Percentiles rank a stretch among this genome's conserved stretches.
phyloP scores from a whole-genome alignment of 2,888 invertebrate species.

The Nemapogon koenigi region DNA sequence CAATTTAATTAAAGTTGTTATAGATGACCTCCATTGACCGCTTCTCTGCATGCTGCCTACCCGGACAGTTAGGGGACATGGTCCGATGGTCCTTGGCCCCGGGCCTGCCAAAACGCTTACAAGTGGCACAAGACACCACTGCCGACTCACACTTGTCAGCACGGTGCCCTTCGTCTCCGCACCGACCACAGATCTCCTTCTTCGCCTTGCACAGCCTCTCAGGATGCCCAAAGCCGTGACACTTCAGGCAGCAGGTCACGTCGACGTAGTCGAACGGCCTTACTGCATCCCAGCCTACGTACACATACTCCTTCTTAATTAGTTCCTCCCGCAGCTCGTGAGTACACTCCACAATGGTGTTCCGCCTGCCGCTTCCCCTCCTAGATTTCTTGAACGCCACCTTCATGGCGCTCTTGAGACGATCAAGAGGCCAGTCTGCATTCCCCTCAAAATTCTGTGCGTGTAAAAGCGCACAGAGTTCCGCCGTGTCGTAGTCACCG shows the following conservation, averaged over 20 bases:
- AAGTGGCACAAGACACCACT: constrained; percentile 17
- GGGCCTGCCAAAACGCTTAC: constrained; percentile 15
- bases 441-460: not conserved
- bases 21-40: no score
- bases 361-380: not conserved
- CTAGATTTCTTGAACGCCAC: constrained; percentile 1
- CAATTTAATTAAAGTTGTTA: no score
- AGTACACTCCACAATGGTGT: constrained; percentile 14
- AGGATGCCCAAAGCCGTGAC: constrained; percentile 25
- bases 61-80: no score
- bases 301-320: no score
- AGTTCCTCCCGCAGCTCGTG: constrained; percentile 9
- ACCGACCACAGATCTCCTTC: constrained; percentile 19
- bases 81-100: constrained; percentile 13
- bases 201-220: no score
- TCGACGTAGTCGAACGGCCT: constrained; percentile 11
- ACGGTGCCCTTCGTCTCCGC: constrained; percentile 18
- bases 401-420: not conserved
- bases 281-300: constrained; percentile 16
- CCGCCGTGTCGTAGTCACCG: not conserved
- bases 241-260: constrained; percentile 20
- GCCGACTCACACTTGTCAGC: constrained; percentile 10
- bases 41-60: no score
- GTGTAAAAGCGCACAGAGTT: not conserved
- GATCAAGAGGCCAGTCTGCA: no score